Percentiles rank a stretch among this genome's conserved stretches.
These are phyloP conservation scores for Platorchestia sp. DNA, from an alignment of 1,140 invertebrate species.

Conservation along the genomic window DNA sequence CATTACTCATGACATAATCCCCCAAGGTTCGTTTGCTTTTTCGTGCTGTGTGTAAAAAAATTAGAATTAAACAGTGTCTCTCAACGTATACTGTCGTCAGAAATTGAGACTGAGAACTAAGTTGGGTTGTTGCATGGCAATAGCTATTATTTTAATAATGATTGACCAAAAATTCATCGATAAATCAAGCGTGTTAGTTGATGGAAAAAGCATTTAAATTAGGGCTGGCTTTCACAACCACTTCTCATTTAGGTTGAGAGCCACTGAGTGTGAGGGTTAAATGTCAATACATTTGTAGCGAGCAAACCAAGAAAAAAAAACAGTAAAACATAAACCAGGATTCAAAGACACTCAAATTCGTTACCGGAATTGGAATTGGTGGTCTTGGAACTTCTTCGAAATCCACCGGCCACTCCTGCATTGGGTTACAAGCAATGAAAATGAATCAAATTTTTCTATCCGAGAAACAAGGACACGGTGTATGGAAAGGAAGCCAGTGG, in stretches of 20 bases:
- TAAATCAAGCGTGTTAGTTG: neutral
- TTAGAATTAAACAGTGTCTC: neutral
- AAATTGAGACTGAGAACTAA: neutral
- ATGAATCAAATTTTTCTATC: neutral
- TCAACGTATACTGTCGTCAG: neutral
- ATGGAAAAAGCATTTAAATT: neutral
- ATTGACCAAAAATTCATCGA: neutral
- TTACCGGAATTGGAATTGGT: slow-evolving; percentile 29
- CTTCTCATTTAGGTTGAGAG: neutral
- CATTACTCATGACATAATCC: neutral
- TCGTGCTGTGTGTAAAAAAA: neutral
- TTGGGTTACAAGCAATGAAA: neutral
- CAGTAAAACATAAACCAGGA: neutral
- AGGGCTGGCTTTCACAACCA: neutral
- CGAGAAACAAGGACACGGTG: neutral
- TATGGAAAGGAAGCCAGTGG: neutral
- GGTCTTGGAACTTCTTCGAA: slow-evolving; percentile 18
- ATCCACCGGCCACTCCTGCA: slow-evolving; percentile 27
- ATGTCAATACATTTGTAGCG: neutral
- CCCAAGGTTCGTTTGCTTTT: neutral
- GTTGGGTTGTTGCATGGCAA: neutral
- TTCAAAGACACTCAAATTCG: neutral
- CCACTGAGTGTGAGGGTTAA: neutral
- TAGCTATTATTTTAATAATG: neutral
- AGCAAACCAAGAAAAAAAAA: neutral